Percentiles rank a stretch among this genome's conserved stretches.
phyloP scores from a whole-genome alignment of 2,113 vertebrate species.

The Neolamprologus hecqui region DNA sequence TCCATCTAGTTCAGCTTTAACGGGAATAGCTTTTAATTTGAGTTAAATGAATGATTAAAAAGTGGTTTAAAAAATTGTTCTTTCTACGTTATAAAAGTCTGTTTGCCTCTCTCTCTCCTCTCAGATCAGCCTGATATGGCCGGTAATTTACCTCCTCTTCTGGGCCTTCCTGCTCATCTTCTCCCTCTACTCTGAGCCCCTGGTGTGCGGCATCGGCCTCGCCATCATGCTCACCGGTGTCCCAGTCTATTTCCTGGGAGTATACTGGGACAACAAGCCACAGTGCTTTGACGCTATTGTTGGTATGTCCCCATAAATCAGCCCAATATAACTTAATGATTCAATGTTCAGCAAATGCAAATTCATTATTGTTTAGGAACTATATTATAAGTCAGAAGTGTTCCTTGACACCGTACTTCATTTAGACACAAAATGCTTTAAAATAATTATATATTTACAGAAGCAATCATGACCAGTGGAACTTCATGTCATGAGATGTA shows the following conservation, averaged over 20 bases:
- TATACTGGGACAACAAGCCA: slow-evolving; percentile 87
- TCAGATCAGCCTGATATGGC: slow-evolving; percentile 84
- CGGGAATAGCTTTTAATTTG: background rate
- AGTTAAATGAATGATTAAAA: background rate
- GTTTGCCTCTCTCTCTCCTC: background rate
- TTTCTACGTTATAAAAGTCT: background rate
- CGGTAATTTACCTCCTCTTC: slow-evolving; percentile 85
- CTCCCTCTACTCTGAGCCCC: slow-evolving; percentile 84
- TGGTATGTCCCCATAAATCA: slow-evolving; percentile 59
- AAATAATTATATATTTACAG: background rate
- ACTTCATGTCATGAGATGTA: background rate
- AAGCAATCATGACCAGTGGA: background rate
- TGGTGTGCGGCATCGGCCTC: slow-evolving; percentile 86
- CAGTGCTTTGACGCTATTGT: slow-evolving; percentile 77
- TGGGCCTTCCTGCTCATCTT: slow-evolving; percentile 91
- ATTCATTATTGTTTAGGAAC: background rate
- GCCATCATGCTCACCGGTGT: slow-evolving; percentile 90
- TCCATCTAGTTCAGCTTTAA: background rate
- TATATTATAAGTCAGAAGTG: background rate
- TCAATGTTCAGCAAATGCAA: background rate
- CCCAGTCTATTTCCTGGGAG: slow-evolving; percentile 86
- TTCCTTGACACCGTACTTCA: background rate
- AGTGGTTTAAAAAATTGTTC: background rate
- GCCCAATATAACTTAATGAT: background rate
- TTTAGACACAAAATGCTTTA: fast-evolving